These are phyloP conservation scores for Pseudopleuronectes americanus DNA, from an alignment of 2,797 vertebrate species.

Conservation along the genomic window DNA sequence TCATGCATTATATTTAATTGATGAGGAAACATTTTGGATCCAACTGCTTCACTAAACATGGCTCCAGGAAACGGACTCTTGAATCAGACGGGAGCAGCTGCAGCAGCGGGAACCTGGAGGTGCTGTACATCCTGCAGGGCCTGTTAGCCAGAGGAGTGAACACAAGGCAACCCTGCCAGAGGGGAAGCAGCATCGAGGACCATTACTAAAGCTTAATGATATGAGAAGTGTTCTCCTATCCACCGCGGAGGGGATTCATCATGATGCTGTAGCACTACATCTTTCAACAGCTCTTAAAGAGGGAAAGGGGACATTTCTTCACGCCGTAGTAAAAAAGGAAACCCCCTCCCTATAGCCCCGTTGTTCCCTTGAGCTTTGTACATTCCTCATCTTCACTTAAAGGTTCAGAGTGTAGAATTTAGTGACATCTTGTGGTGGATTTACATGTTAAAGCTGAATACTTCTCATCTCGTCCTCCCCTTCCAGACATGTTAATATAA, in stretches of 20 bases:
- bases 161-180: conserved; percentile 49
- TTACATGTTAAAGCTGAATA: no score
- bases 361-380: conserved; percentile 58
- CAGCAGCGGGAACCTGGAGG: conserved; percentile 6
- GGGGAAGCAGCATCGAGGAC: conserved; percentile 61
- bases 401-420: no score
- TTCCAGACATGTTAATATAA: no score
- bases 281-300: conserved; percentile 70
- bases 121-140: conserved; percentile 29
- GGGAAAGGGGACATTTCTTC: conserved; percentile 65
- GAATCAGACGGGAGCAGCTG: conserved; percentile 4
- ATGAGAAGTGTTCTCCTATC: conserved; percentile 76
- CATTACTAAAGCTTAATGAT: conserved; percentile 83
- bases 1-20: neutral
- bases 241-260: conserved; percentile 70
- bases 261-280: conserved; percentile 65
- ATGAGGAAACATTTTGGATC: conserved; percentile 1
- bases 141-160: conserved; percentile 71
- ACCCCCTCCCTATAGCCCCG: conserved; percentile 25
- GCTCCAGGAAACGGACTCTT: neutral
- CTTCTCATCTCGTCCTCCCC: no score
- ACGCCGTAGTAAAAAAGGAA: conserved; percentile 51
- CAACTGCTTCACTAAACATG: neutral
- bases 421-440: no score
- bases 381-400: conserved; percentile 65